Evolutionary conservation across 2,888 invertebrate species (phyloP).

Genomic region (Dasypogon diadema): DNA sequence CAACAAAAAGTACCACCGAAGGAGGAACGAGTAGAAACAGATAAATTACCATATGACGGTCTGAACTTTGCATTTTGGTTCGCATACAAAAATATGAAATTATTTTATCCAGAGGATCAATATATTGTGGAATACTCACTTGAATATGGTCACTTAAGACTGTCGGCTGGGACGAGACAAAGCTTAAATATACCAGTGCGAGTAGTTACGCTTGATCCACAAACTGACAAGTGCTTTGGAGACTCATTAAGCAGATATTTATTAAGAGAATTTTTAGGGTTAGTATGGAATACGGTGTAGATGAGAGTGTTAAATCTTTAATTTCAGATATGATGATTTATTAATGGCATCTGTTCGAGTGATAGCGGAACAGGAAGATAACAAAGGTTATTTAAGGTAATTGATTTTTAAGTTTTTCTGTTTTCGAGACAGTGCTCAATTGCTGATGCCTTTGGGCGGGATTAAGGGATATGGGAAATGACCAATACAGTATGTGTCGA

Average conservation of each 20-base stretch:
- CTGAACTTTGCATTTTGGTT: constrained; percentile 51
- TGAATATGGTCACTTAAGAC: constrained; percentile 94
- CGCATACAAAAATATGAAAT: constrained; percentile 43
- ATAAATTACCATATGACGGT: constrained; percentile 49
- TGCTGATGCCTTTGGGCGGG: no score
- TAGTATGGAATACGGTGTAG: background rate
- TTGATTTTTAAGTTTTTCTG: no score
- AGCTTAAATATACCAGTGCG: constrained; percentile 92
- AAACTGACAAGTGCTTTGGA: constrained; percentile 91
- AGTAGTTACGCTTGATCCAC: constrained; percentile 88
- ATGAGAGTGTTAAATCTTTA: background rate
- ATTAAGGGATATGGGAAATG: no score
- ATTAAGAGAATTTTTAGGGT: constrained; percentile 90
- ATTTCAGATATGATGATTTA: constrained; percentile 85
- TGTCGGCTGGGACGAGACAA: constrained; percentile 88
- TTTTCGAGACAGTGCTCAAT: no score
- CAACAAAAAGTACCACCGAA: background rate
- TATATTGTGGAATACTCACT: constrained; percentile 98
- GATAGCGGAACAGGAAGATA: constrained; percentile 94
- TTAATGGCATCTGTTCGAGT: constrained; percentile 97
- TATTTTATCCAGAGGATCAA: constrained; percentile 78
- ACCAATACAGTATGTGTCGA: no score
- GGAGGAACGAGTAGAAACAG: constrained; percentile 8
- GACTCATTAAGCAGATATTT: constrained; percentile 91
- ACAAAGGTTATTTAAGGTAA: constrained; percentile 91